phyloP scores from a whole-genome alignment of 2,113 vertebrate genomes.

The Phodopus roborovskii region DNA sequence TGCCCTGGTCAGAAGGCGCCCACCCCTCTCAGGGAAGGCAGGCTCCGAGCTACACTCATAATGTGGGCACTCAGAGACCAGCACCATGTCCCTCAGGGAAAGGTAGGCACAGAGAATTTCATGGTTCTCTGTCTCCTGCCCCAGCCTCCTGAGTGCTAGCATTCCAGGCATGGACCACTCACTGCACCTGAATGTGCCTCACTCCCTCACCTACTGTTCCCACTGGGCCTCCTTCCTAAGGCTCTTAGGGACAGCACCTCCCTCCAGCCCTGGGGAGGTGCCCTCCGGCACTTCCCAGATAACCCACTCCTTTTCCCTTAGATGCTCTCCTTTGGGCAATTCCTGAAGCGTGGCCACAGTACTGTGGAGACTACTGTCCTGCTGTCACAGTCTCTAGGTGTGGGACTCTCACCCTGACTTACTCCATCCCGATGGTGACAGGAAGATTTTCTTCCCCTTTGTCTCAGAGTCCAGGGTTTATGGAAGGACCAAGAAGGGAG shows the following conservation, averaged over 20 bases:
- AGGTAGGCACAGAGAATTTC: background rate
- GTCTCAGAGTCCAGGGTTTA: background rate
- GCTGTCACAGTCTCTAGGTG: too few species aligned
- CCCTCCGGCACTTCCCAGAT: background rate
- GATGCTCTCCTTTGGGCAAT: background rate
- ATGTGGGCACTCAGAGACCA: background rate
- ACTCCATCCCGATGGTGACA: background rate
- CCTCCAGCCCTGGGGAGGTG: background rate
- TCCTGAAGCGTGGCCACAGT: background rate
- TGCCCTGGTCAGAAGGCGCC: too few species aligned
- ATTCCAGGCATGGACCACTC: background rate
- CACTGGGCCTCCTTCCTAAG: background rate
- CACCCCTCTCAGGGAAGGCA: background rate
- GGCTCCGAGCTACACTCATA: too few species aligned
- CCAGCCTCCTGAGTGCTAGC: background rate
- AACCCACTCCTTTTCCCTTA: background rate
- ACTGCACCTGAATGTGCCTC: background rate
- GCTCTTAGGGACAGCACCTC: background rate
- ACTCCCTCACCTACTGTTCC: accelerated
- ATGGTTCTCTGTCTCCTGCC: background rate
- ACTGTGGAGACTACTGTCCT: background rate
- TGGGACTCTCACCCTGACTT: background rate
- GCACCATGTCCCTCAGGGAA: background rate
- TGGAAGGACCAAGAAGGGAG: background rate
- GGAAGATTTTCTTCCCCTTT: background rate